A percentile compares a stretch with the other conserved stretches of the same genome.
Evolutionary conservation across 2,113 vertebrate species (phyloP).

Genomic region (Heliornis fulica): DNA sequence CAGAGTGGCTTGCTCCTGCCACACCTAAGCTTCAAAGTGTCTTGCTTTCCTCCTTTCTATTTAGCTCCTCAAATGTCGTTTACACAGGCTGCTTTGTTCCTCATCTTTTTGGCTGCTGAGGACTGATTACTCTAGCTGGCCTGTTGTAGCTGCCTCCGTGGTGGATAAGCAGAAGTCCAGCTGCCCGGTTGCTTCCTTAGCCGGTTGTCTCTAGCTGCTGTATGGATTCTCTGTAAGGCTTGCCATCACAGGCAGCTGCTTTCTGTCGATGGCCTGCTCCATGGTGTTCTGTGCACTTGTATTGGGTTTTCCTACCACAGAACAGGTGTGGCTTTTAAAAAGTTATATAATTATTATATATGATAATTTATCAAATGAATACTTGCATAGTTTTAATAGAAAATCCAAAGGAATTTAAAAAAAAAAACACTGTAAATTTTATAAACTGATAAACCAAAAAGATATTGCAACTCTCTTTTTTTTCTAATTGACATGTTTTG

Average conservation of each 20-base stretch:
- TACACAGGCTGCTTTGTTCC: neutral
- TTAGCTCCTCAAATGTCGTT: neutral
- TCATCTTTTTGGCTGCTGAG: neutral
- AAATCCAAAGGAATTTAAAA: no score
- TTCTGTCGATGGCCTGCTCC: neutral
- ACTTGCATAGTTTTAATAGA: neutral
- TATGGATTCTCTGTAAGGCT: neutral
- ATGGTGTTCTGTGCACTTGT: fast-evolving
- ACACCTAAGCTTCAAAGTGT: neutral
- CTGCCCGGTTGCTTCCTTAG: neutral
- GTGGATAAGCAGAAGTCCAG: neutral
- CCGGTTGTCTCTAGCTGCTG: neutral
- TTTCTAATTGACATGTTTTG: neutral
- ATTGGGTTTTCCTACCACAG: neutral
- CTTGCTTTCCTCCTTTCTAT: neutral
- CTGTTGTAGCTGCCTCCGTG: neutral
- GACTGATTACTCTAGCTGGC: neutral
- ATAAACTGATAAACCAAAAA: neutral
- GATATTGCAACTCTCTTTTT: neutral
- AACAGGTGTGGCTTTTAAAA: neutral
- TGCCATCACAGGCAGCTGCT: neutral
- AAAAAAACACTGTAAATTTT: no score
- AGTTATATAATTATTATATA: neutral
- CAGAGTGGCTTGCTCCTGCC: neutral
- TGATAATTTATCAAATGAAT: neutral